Evolutionary conservation across 1,140 invertebrate genomes (phyloP).

Genomic region (Drosophila biarmipes): DNA sequence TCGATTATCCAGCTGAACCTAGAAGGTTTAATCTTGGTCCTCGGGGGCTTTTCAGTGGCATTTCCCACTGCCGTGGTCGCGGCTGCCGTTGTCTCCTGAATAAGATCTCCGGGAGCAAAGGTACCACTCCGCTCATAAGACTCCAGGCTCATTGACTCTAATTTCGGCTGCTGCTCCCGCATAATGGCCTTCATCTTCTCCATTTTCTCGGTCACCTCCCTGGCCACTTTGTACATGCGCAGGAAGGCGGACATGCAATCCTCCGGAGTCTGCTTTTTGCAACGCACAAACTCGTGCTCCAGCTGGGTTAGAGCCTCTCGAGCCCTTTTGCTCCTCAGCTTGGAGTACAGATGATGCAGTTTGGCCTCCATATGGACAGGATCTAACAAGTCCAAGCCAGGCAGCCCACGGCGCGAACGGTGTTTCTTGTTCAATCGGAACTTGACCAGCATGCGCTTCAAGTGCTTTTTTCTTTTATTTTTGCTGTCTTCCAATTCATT

Average conservation of each 20-base stretch:
- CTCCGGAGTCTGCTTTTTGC: conserved; percentile 70
- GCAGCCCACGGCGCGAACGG: conserved; percentile 27
- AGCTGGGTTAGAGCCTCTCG: conserved; percentile 52
- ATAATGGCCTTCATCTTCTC: conserved; percentile 79
- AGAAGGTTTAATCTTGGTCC: conserved; percentile 64
- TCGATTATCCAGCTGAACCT: conserved; percentile 78
- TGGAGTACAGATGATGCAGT: conserved; percentile 56
- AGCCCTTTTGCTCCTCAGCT: conserved; percentile 64
- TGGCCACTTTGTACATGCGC: conserved; percentile 75
- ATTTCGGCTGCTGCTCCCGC: conserved; percentile 45
- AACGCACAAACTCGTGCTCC: conserved; percentile 66
- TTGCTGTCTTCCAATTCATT: conserved; percentile 15
- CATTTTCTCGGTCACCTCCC: conserved; percentile 75
- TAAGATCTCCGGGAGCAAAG: not conserved
- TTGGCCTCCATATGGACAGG: conserved; percentile 59
- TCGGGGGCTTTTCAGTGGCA: conserved; percentile 36
- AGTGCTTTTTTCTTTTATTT: conserved; percentile 24
- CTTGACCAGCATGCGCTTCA: conserved; percentile 61
- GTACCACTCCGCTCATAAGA: conserved; percentile 8
- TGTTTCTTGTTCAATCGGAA: conserved; percentile 50
- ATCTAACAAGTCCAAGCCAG: conserved; percentile 45
- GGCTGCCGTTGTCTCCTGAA: conserved; percentile 14
- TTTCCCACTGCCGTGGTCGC: conserved; percentile 5
- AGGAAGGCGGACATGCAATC: conserved; percentile 76
- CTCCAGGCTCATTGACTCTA: conserved; percentile 47